phyloP scores from a whole-genome alignment of 1,140 invertebrate species.

The Cotesia glomerata region DNA sequence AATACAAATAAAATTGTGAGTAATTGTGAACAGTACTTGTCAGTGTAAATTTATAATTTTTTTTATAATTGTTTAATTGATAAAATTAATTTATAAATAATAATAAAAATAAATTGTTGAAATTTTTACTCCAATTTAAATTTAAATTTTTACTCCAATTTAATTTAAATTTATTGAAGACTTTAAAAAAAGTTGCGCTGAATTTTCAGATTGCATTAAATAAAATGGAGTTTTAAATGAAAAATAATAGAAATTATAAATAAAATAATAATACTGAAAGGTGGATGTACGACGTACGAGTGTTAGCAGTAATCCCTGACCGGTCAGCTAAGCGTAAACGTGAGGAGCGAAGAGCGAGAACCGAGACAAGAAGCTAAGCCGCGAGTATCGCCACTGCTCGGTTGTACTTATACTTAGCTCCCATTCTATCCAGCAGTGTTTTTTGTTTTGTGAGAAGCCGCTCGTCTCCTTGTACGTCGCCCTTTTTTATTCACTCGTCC shows the following conservation, averaged over 20 bases:
- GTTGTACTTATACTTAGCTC: background rate
- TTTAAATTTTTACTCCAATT: too few species aligned
- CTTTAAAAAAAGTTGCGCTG: too few species aligned
- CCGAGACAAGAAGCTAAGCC: background rate
- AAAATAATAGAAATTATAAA: too few species aligned
- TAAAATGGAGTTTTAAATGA: too few species aligned
- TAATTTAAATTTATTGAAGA: too few species aligned
- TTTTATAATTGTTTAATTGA: background rate
- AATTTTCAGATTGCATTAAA: too few species aligned
- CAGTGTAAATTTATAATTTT: background rate
- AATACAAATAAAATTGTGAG: background rate
- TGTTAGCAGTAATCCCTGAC: background rate
- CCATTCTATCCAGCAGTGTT: background rate
- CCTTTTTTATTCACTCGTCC: background rate
- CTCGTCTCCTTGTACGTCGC: background rate
- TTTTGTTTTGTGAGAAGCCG: background rate
- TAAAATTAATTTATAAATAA: too few species aligned
- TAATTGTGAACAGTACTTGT: background rate
- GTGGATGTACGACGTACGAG: background rate
- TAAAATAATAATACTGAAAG: background rate
- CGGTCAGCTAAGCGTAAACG: conserved; percentile 3
- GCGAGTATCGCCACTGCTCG: conserved; percentile 17
- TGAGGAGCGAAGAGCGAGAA: background rate
- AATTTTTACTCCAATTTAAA: too few species aligned
- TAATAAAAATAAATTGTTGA: too few species aligned